phyloP scores from a whole-genome alignment of 2,888 invertebrate genomes.

The Cataglyphis cursor region DNA sequence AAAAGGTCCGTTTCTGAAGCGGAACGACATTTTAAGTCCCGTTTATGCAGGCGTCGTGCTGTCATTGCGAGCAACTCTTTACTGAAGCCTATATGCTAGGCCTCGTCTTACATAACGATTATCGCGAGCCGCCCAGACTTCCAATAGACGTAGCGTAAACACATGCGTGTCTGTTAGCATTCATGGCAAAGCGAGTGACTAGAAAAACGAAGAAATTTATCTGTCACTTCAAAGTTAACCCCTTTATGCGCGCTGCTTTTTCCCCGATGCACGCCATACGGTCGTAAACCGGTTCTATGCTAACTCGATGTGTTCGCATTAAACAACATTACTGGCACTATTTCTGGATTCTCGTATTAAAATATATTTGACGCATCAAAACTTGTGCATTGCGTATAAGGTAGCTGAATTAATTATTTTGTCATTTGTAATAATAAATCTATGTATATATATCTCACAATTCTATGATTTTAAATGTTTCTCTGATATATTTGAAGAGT shows the following conservation, averaged over 20 bases:
- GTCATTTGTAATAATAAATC: not conserved
- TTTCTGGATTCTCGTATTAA: not conserved
- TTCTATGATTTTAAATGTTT: not conserved
- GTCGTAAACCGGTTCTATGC: constrained; percentile 19
- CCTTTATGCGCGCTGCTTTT: constrained; percentile 16
- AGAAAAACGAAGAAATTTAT: constrained; percentile 36
- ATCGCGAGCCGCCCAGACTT: constrained; percentile 75
- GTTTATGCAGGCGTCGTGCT: constrained; percentile 16
- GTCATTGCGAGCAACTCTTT: constrained; percentile 72
- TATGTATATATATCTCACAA: not conserved
- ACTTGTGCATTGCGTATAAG: not conserved
- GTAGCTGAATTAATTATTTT: not conserved
- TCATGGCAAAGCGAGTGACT: not conserved
- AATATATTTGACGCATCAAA: not conserved
- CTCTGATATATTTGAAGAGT: not conserved
- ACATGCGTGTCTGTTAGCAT: not conserved
- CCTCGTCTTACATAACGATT: constrained; percentile 74
- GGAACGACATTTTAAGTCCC: constrained; percentile 25
- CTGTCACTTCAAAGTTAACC: constrained; percentile 39
- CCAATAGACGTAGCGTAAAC: constrained; percentile 69
- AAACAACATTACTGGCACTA: not conserved
- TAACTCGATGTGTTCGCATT: not conserved
- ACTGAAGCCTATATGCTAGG: constrained; percentile 48
- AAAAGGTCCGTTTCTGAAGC: constrained; percentile 34
- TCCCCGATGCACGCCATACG: not conserved